Base-by-base conservation (phyloP, 1,140 invertebrate species). In the Macrobrachium nipponense region DNA sequence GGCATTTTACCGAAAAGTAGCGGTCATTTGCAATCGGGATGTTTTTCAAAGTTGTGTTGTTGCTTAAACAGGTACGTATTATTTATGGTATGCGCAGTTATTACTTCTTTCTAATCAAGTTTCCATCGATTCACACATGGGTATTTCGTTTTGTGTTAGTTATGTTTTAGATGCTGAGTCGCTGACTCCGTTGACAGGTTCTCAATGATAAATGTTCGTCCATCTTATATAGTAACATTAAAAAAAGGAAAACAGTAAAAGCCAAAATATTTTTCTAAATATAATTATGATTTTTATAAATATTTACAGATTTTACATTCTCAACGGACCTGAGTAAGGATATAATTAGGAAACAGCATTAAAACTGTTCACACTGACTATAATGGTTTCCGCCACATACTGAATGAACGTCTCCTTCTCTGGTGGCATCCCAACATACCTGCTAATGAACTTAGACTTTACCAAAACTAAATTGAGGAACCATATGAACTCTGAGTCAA, bases 291-390 rank as follows among this genome's bases (percentile, higher is more conserved):
- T 82, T 79, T 85, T 79, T 85, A 79, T 85, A 85, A 77, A 85
- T 68, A 79, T 78, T 79, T 85, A 77, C 73, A 84, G 51, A 79
- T 85, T 80, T 85, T 84, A 84, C 82, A 85, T 85, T 84, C 82
- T 85, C 76, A 79, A 85, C 51, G 51, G 51, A 51, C 82, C 82
- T 85, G 82, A 85, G 82, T 82, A 82, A 75, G 70, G 82, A 85
- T 66, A 85, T 64, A 77, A 85, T 70, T 68, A 79, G 66, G 76
- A 85, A 85, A 85, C 82, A 85, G 82, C 66, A 51, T 23, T 78
- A 78, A 79, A 23, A 85, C 82, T 85, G 82, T 85, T 85, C 73
- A 85, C 76, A 85, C 82, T 85, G 82, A 85, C 82, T 85, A 85
- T 64, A 85, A 84, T 82, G 66, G 81, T 82, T 82, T 60, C 70